Conservation (phyloP, 2,888 invertebrate species). For the Tenthredo scrophulariae region DNA sequence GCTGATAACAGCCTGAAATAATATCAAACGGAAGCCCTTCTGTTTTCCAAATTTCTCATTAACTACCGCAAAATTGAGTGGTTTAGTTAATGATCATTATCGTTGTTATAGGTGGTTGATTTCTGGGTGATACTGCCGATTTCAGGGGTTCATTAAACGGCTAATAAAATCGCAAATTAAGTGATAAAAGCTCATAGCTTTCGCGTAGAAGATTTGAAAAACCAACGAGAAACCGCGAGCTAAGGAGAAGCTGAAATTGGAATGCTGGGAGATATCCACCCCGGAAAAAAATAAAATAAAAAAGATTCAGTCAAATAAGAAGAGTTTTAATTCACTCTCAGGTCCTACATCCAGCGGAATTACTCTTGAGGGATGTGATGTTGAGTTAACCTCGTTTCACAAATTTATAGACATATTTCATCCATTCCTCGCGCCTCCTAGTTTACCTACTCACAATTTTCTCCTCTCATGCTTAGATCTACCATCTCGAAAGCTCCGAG, state of each 20-base stretch:
- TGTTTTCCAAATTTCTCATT: not conserved
- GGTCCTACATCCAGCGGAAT: not conserved
- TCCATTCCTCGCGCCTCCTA: not conserved
- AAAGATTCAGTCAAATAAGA: not conserved
- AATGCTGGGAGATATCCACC: not conserved
- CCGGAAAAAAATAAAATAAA: not conserved
- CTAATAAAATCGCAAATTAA: not conserved
- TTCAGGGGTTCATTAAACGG: not conserved
- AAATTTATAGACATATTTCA: constrained; percentile 29
- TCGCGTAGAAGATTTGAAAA: not conserved
- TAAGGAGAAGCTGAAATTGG: not conserved
- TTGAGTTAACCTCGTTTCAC: constrained; percentile 44
- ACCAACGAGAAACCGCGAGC: not conserved
- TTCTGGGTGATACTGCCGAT: not conserved
- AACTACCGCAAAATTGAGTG: not conserved
- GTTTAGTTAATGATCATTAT: not conserved
- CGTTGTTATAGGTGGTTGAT: not conserved
- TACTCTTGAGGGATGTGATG: constrained; percentile 25
- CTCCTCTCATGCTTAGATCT: not conserved
- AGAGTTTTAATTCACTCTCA: constrained; percentile 14
- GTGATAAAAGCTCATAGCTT: not conserved
- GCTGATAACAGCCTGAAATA: constrained; percentile 26
- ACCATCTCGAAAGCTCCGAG: not conserved
- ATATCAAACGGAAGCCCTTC: constrained; percentile 6
- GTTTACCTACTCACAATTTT: not conserved